phyloP scores from a whole-genome alignment of 2,888 invertebrate species.

The Acanthoscelides obtectus region DNA sequence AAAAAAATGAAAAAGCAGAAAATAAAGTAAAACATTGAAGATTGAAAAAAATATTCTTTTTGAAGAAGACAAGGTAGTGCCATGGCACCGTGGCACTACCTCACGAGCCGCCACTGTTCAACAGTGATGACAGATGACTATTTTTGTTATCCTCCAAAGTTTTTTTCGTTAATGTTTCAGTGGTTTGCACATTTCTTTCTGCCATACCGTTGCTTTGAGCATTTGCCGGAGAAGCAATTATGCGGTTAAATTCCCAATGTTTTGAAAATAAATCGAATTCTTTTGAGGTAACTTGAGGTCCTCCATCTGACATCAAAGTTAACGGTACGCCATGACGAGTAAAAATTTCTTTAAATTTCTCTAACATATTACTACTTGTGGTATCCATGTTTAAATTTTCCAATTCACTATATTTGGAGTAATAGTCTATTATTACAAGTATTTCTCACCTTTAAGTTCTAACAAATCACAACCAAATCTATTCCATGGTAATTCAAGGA shows the following conservation, averaged over 20 bases:
- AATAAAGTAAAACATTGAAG: no score
- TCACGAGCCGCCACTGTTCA: no score
- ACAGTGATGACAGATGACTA: no score
- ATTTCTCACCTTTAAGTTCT: slow-evolving; percentile 6
- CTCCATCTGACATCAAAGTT: no score
- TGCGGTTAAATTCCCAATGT: slow-evolving; percentile 22
- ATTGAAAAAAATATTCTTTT: no score
- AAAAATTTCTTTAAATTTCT: slow-evolving; percentile 8
- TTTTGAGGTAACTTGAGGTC: no score
- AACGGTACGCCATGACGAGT: not conserved
- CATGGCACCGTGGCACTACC: no score
- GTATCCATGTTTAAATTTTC: slow-evolving; percentile 6
- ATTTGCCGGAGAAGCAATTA: slow-evolving; percentile 14
- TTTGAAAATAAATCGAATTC: slow-evolving; percentile 17
- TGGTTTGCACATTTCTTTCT: no score
- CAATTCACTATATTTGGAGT: slow-evolving; percentile 16
- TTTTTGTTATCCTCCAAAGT: no score
- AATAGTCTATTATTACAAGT: slow-evolving; percentile 16
- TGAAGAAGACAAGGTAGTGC: no score
- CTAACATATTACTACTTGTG: slow-evolving; percentile 6
- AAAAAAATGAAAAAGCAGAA: no score
- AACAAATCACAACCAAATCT: slow-evolving; percentile 12
- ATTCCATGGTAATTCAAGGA: slow-evolving; percentile 14
- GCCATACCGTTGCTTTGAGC: slow-evolving; percentile 16
- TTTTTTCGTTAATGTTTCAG: no score